phyloP scores from a whole-genome alignment of 2,888 invertebrate genomes.

The Nipponacmea schrenckii region DNA sequence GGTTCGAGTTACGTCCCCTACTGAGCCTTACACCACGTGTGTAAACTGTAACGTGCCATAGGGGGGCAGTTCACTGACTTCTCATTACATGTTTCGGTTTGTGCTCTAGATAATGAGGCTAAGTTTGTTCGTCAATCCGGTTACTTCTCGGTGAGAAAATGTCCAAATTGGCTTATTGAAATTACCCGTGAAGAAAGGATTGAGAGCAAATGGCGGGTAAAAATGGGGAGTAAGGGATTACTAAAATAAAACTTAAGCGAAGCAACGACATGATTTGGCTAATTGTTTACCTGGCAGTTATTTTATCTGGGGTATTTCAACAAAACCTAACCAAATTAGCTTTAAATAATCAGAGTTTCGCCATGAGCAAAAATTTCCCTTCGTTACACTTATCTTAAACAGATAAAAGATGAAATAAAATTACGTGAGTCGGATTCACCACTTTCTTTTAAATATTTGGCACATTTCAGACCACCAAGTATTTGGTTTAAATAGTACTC shows the following conservation, averaged over 20 bases:
- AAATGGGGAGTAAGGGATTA: constrained; percentile 1
- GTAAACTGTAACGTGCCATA: constrained; percentile 9
- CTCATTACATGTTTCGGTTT: constrained; percentile 9
- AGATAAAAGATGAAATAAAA: neutral
- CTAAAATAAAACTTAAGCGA: constrained; percentile 1
- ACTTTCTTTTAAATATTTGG: no score
- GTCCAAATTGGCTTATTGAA: constrained; percentile 7
- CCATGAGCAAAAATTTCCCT: neutral
- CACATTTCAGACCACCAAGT: no score
- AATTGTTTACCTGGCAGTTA: neutral
- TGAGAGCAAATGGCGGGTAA: constrained; percentile 4
- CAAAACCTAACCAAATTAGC: neutral
- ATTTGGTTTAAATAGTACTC: no score
- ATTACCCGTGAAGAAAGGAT: constrained; percentile 7
- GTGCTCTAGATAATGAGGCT: constrained; percentile 6
- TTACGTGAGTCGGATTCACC: neutral
- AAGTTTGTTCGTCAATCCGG: constrained; percentile 9
- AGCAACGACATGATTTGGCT: constrained; percentile 7
- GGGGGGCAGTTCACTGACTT: constrained; percentile 7
- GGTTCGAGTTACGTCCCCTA: constrained; percentile 7
- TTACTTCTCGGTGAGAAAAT: constrained; percentile 6
- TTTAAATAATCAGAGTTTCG: neutral
- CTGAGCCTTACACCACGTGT: constrained; percentile 2
- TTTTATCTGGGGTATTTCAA: constrained; percentile 2
- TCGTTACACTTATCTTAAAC: neutral